Evolutionary conservation across 1,140 invertebrate genomes (phyloP).

Genomic region (Sarcophaga bullata): DNA sequence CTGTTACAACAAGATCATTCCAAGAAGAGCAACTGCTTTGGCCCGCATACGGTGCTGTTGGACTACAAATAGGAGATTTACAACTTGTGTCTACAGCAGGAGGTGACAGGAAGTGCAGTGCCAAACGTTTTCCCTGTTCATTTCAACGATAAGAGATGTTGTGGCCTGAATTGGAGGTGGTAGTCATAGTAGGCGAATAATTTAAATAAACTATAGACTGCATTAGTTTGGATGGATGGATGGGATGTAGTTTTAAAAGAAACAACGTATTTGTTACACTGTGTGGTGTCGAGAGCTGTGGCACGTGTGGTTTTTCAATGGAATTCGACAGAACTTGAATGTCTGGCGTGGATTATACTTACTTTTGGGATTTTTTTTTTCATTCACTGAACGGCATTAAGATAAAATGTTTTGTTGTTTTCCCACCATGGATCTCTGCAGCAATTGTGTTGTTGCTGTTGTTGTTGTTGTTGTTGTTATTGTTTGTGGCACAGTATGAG

Average conservation of each 20-base stretch:
- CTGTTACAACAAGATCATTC: constrained; percentile 41
- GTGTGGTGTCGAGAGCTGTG: constrained; percentile 38
- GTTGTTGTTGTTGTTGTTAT: neutral
- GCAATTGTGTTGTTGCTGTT: neutral
- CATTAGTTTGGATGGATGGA: no score
- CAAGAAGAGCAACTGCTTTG: constrained; percentile 28
- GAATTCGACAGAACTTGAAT: constrained; percentile 27
- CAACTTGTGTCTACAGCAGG: constrained; percentile 29
- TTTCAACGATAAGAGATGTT: neutral
- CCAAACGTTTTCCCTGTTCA: neutral
- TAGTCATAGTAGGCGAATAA: constrained; percentile 10
- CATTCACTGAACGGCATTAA: no score
- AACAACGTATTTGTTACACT: constrained; percentile 31
- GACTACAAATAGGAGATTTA: constrained; percentile 31
- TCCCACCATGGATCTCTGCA: neutral
- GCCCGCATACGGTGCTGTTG: constrained; percentile 26
- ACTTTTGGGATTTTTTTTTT: neutral
- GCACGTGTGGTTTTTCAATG: constrained; percentile 40
- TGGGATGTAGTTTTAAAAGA: neutral
- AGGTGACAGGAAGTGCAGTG: constrained; percentile 32
- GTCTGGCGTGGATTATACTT: neutral
- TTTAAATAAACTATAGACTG: neutral
- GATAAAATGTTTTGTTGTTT: neutral
- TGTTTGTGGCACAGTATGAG: neutral
- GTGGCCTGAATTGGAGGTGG: neutral